Base-by-base conservation (phyloP, 2,797 vertebrate genomes). In the Adelosebastes latens region DNA sequence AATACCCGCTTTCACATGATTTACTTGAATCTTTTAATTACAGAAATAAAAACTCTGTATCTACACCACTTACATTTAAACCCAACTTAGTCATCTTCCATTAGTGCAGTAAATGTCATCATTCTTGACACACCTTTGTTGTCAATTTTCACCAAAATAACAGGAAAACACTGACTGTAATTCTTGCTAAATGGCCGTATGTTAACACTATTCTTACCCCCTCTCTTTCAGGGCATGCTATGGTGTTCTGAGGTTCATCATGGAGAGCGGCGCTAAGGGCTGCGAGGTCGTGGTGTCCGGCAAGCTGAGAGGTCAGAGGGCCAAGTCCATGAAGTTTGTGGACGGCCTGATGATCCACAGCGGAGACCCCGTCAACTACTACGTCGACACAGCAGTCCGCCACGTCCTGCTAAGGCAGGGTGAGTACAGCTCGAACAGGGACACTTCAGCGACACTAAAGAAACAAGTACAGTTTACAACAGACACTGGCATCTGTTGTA, bases 321-420 rank as follows among this genome's bases (percentile, higher is more conserved):
- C 98, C 84, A 99, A 99, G 67, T 99, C 98, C 96, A 99, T 99
- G 98, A 99, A 99, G 91, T 99, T 99, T 9, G 98, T 99, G 91
- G 98, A 99, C 2, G 98, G 98, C 12, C 89, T 99, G 94, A 99
- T 99, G 98, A 99, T 99, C 94, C 98, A 99, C 96, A 99, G 98
- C 0, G 98, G 98, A 81, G 98, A 99, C 94, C 98, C 98, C 0
- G 98, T 99, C 82, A 99, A 99, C 93, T 99, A 99, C 94, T 99
- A 99, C 0, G 98, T 99, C 0, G 98, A 99, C 91, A 99, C 98
- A 0, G 98, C 98, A 0, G 98, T 99, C 85, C 97, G 98, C 75
- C 98, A 99, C 2, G 98, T 99, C 74, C 96, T 99, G 39, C 97
- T 99, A 36, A 95, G 98, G 84, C 98, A 99, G 92, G 98, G 98